These are phyloP conservation scores for Prenolepis imparis DNA, from an alignment of 2,888 invertebrate species.

Conservation along the genomic window DNA sequence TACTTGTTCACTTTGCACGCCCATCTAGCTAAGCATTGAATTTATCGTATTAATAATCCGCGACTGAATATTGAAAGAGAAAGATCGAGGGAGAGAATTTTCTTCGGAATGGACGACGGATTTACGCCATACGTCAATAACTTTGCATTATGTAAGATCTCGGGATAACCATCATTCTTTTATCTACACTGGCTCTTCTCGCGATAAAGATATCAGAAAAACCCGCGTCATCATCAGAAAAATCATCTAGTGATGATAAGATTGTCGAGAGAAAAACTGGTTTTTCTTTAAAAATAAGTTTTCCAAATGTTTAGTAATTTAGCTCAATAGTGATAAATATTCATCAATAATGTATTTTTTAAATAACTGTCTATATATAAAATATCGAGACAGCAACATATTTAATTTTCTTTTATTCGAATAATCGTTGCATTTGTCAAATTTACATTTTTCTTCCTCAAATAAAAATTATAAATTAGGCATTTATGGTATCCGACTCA, in stretches of 20 bases:
- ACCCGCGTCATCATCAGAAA: conserved; percentile 1
- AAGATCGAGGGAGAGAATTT: background rate
- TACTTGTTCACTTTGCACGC: conserved; percentile 60
- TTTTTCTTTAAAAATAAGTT: background rate
- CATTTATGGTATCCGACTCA: background rate
- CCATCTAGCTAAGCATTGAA: conserved; percentile 74
- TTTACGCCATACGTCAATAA: conserved; percentile 65
- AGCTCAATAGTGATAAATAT: background rate
- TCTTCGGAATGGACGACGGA: conserved; percentile 59
- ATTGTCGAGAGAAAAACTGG: background rate
- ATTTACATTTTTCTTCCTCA: background rate
- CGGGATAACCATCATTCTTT: conserved; percentile 42
- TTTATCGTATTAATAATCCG: conserved; percentile 81
- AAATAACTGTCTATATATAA: background rate
- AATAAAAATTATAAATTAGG: background rate
- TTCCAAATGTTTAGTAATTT: background rate
- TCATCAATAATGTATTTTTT: background rate
- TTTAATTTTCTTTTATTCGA: background rate
- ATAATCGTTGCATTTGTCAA: background rate
- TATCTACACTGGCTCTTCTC: conserved; percentile 4
- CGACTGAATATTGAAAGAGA: conserved; percentile 41
- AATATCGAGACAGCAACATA: background rate
- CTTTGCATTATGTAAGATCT: conserved; percentile 31
- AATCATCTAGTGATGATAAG: background rate
- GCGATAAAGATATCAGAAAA: conserved; percentile 57